phyloP scores from a whole-genome alignment of 1,140 invertebrate genomes.

The Bacillus rossius region DNA sequence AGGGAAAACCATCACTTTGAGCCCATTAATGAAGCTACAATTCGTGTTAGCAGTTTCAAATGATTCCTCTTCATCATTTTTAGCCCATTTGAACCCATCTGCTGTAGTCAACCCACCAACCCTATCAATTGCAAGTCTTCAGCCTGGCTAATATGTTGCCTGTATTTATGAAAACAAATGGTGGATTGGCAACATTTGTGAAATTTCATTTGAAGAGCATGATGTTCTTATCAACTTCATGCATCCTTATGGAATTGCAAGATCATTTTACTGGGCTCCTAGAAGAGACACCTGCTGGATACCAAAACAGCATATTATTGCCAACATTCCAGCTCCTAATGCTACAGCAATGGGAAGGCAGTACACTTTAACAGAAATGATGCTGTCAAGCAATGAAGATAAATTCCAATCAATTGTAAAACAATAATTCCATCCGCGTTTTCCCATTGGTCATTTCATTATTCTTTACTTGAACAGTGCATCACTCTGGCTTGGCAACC shows the following conservation, averaged over 20 bases:
- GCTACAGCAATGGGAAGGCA: too few species aligned
- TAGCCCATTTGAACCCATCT: neutral
- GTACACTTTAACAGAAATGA: too few species aligned
- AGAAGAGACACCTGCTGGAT: constrained; percentile 6
- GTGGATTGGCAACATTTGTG: constrained; percentile 9
- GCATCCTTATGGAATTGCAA: neutral
- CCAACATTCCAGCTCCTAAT: neutral
- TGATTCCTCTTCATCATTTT: neutral
- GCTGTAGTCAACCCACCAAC: neutral
- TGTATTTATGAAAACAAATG: constrained; percentile 7
- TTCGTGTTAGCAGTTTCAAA: neutral
- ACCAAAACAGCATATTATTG: neutral
- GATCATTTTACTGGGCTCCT: neutral
- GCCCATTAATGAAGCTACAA: neutral
- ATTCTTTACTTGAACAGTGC: too few species aligned
- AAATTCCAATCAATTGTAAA: too few species aligned
- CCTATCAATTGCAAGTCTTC: neutral
- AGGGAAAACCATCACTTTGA: neutral
- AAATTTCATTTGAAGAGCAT: neutral
- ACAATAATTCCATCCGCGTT: too few species aligned
- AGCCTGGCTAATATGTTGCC: neutral
- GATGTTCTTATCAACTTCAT: constrained; percentile 6
- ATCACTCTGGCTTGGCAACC: too few species aligned
- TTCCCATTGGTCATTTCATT: too few species aligned
- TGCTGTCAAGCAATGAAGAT: too few species aligned